Evolutionary conservation across 35 echinoderm and acorn worm genomes (phyloP), one percentile per base, ranked within the genome.

Genomic region (Anneissia japonica): DNA sequence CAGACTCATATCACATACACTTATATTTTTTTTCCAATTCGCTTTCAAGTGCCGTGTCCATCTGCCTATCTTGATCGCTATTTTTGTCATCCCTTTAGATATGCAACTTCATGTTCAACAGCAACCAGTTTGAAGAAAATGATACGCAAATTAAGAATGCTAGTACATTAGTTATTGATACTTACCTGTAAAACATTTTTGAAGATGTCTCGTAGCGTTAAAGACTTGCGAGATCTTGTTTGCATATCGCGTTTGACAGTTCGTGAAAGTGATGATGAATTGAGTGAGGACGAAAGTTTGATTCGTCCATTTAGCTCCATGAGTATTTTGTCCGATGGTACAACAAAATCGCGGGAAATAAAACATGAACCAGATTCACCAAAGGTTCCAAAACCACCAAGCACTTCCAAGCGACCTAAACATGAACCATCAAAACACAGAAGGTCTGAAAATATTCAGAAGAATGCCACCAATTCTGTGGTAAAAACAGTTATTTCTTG

Each of bases 1-100:
- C 26, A 9, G 51, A 26, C 51, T 16, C 2, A 64, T 97, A 40
- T 87, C 96, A 40, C 91, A 92, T 81, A 94, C 92, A 12, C 76
- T 99, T 74, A 64, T 82, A 46, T 99, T 99, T 83, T 92, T 99
- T 81, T 99, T 99, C 81, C 86, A 99, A 64, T 76, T 99, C 30
- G 96, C 96, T n/a, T 99, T 87, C 83, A 82, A 79, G 35, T 94
- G 89, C 35, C 86, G 88, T 37, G 86, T 93, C 72, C 91, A 88
- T 46, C 90, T 99, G 35, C 96, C 96, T 0, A 9, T 64, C 9
- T 91, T 86, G 17, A 46, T 94, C 30, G 89, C 94, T n/a, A 90
- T 86, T 39, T 87, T 86, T 39, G 86, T 99, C 16, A 74, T 99
- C 37, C 92, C 77, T 17, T 83, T 91, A 19, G 96, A 99, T 80